Conservation (phyloP, 2,797 vertebrate species). For the Pipistrellus pygmaeus region DNA sequence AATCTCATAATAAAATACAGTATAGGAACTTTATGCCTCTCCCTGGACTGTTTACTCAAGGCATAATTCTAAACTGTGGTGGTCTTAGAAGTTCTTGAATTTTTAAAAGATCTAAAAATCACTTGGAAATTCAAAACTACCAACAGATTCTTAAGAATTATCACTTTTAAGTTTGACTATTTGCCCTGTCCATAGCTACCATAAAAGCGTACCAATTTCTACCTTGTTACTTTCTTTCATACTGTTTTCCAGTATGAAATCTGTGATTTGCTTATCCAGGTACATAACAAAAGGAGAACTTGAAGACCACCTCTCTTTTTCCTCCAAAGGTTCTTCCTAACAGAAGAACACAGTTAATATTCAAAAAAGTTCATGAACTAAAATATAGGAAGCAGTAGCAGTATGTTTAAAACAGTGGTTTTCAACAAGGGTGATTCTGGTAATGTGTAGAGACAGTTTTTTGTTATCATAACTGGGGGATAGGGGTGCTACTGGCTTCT, state of each 20-base stretch:
- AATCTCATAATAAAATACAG: slow-evolving; percentile 70
- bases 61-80: slow-evolving; percentile 61
- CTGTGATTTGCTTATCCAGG: background rate
- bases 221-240: background rate
- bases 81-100: slow-evolving; percentile 65
- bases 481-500: background rate
- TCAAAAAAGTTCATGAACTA: slow-evolving; percentile 18
- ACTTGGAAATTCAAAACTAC: slow-evolving; percentile 7
- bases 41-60: slow-evolving; percentile 56
- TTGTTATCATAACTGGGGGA: background rate
- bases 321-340: slow-evolving; percentile 33
- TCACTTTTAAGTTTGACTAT: slow-evolving; percentile 24
- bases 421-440: slow-evolving; percentile 1
- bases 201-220: slow-evolving; percentile 15
- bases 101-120: slow-evolving; percentile 67
- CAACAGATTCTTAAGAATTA: slow-evolving; percentile 34
- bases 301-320: background rate
- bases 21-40: slow-evolving; percentile 47
- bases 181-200: background rate
- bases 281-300: slow-evolving; percentile 11
- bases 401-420: background rate
- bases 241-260: slow-evolving; percentile 1
- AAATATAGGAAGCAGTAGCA: background rate
- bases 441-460: background rate
- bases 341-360: background rate